Percentiles rank a stretch among this genome's conserved stretches.
Evolutionary conservation across 2,113 vertebrate genomes (phyloP).

Genomic region (Macquaria ambigua): DNA sequence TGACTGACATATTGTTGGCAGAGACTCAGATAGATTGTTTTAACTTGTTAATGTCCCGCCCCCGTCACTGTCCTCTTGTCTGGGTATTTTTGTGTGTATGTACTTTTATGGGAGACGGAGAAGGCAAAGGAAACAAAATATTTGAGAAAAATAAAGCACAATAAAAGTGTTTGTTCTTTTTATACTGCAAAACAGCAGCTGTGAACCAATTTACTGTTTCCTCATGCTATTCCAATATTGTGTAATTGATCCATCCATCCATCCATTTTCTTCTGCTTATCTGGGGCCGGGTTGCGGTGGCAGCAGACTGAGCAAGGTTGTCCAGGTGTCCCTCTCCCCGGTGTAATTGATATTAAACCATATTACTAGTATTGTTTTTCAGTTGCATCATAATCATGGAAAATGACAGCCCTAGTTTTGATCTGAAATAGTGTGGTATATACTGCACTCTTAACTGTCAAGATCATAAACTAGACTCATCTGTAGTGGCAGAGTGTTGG

Average conservation of each 20-base stretch:
- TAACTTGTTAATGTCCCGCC: not conserved
- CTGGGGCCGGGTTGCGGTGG: too few species aligned
- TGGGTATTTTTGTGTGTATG: not conserved
- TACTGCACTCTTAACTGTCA: not conserved
- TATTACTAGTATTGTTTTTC: not conserved
- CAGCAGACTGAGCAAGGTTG: too few species aligned
- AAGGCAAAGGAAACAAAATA: not conserved
- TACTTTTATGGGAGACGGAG: not conserved
- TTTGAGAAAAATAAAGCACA: too few species aligned
- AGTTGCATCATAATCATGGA: not conserved
- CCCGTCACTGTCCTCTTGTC: not conserved
- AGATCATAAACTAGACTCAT: not conserved
- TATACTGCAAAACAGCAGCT: not conserved
- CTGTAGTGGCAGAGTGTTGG: not conserved
- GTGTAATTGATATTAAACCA: not conserved
- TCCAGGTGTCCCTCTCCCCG: too few species aligned
- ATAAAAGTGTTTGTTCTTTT: not conserved
- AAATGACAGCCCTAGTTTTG: not conserved
- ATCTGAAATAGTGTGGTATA: not conserved
- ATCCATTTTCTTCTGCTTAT: too few species aligned
- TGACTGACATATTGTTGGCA: constrained; percentile 6
- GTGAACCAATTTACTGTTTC: not conserved
- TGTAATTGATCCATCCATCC: too few species aligned
- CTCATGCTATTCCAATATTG: not conserved
- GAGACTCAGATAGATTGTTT: not conserved